Conservation (phyloP, 2,797 vertebrate genomes). For the Prunella strophiata region DNA sequence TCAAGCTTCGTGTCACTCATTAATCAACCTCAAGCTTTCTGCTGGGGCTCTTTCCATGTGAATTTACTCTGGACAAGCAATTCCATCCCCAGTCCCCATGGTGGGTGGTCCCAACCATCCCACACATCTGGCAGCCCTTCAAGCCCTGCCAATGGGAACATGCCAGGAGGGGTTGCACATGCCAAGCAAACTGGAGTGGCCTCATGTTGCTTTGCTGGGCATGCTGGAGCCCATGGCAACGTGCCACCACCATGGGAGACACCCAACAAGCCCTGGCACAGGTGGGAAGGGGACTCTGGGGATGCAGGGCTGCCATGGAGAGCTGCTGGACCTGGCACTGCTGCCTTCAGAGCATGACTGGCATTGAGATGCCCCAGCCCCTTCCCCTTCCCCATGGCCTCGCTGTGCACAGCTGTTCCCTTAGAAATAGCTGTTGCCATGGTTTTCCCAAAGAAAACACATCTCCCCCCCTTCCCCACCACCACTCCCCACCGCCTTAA, state of each 20-base stretch:
- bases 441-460: conserved; percentile 74
- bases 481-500: conserved; percentile 73
- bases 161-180: background rate
- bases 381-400: conserved; percentile 50
- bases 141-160: accelerated
- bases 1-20: background rate
- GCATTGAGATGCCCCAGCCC: background rate
- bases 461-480: conserved; percentile 55
- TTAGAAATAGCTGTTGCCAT: conserved; percentile 78
- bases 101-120: background rate
- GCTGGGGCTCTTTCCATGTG: background rate
- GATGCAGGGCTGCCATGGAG: background rate
- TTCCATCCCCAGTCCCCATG: accelerated
- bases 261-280: background rate
- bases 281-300: background rate
- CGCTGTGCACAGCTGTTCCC: conserved; percentile 59
- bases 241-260: accelerated
- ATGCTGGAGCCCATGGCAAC: background rate
- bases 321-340: background rate
- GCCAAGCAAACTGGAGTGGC: background rate
- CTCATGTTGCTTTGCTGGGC: background rate
- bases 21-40: background rate
- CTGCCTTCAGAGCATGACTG: background rate
- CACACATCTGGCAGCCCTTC: background rate
- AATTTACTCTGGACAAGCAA: background rate